Percentiles rank a stretch among this genome's conserved stretches.
Evolutionary conservation across 2,113 vertebrate genomes (phyloP).

Genomic region (Elanoides forficatus): DNA sequence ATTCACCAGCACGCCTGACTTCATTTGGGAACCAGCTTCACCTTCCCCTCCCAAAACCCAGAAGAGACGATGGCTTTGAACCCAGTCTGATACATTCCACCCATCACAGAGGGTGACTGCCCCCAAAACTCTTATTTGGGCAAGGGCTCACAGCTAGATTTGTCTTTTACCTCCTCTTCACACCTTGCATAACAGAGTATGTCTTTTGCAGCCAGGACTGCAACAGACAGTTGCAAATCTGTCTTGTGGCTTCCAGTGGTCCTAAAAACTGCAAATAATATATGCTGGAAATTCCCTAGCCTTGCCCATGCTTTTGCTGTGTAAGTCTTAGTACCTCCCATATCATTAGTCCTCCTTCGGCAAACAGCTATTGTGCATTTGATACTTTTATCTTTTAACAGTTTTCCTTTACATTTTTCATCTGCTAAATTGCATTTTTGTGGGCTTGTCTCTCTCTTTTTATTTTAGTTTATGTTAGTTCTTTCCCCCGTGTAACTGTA

Average conservation of each 20-base stretch:
- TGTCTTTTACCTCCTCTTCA: not conserved
- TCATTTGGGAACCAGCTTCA: not conserved
- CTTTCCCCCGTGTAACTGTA: not conserved
- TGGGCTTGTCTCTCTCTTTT: not conserved
- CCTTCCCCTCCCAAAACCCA: not conserved
- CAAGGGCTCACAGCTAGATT: not conserved
- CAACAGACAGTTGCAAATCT: not conserved
- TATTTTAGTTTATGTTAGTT: not conserved
- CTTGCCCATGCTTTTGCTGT: not conserved
- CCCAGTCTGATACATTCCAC: not conserved
- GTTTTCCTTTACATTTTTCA: not conserved
- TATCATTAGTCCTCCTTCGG: not conserved
- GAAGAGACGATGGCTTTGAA: not conserved
- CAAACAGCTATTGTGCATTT: slow-evolving; percentile 1
- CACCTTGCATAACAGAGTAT: not conserved
- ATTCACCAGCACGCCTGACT: not conserved
- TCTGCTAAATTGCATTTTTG: slow-evolving; percentile 42
- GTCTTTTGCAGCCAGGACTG: not conserved
- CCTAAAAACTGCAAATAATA: not conserved
- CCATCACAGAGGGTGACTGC: not conserved
- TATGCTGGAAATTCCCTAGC: slow-evolving; percentile 31
- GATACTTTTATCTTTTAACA: slow-evolving; percentile 27
- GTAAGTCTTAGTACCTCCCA: not conserved
- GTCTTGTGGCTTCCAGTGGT: slow-evolving; percentile 15
- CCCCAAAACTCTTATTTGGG: not conserved